These are phyloP conservation scores for Cistogaster globosa DNA, from an alignment of 2,888 invertebrate genomes.

Conservation along the genomic window DNA sequence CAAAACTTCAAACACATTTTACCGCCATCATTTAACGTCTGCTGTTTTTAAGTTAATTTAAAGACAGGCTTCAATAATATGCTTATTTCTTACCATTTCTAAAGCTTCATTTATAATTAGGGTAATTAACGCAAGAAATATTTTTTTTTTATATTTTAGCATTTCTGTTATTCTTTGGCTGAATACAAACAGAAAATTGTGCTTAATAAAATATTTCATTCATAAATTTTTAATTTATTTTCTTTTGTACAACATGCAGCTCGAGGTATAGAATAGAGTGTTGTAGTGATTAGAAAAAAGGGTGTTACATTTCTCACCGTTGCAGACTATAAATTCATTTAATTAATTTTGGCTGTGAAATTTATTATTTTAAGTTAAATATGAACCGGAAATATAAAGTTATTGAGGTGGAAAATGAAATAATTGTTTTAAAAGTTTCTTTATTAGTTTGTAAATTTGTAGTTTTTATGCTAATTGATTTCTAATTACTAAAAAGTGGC, in stretches of 20 bases:
- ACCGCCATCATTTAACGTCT: constrained; percentile 18
- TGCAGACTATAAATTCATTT: constrained; percentile 34
- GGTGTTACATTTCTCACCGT: constrained; percentile 67
- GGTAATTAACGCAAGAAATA: constrained; percentile 63
- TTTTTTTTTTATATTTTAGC: no score
- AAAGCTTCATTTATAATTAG: constrained; percentile 68
- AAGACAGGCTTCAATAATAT: not conserved
- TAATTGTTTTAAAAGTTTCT: not conserved
- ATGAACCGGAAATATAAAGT: constrained; percentile 43
- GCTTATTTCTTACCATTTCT: not conserved
- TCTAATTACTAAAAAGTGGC: not conserved
- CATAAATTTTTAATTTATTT: no score
- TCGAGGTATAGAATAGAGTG: not conserved
- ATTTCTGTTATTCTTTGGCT: no score
- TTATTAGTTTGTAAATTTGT: constrained; percentile 3
- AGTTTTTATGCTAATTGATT: not conserved
- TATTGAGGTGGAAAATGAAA: constrained; percentile 56
- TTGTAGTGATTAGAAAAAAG: constrained; percentile 24
- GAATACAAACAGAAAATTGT: no score
- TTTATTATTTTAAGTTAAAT: constrained; percentile 12
- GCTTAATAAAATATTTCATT: no score
- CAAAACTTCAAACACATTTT: constrained; percentile 56
- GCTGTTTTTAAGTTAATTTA: not conserved
- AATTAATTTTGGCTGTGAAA: constrained; percentile 48
- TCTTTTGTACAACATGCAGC: no score